These are phyloP conservation scores for Rugalucina vietnamica DNA, from an alignment of 2,888 invertebrate genomes.

Conservation along the genomic window DNA sequence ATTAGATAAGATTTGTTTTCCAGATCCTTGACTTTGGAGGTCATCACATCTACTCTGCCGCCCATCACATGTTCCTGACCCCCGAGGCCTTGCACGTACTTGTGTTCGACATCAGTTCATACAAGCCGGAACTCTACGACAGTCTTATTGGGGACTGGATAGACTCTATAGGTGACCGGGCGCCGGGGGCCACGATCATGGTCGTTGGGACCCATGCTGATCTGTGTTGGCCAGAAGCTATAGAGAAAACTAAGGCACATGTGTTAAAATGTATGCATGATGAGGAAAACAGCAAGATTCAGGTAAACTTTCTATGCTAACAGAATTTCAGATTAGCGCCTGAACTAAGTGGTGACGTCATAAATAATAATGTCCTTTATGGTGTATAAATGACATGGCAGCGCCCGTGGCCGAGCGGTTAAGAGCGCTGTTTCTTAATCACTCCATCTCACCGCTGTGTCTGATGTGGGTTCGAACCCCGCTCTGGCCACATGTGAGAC, in stretches of 20 bases:
- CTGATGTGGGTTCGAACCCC: no score
- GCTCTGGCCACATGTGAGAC: no score
- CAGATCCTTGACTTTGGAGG: slow-evolving; percentile 80
- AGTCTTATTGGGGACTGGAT: slow-evolving; percentile 76
- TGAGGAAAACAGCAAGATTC: slow-evolving; percentile 71
- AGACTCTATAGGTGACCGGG: slow-evolving; percentile 77
- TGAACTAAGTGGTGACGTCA: no score
- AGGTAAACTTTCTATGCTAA: no score
- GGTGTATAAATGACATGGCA: no score
- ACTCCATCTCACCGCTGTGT: no score
- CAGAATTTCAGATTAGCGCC: no score
- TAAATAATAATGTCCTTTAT: no score
- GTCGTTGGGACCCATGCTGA: slow-evolving; percentile 79
- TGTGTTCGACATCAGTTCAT: slow-evolving; percentile 76
- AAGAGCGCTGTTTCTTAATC: no score
- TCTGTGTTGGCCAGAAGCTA: slow-evolving; percentile 69
- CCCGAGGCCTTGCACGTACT: slow-evolving; percentile 78
- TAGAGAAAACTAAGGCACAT: slow-evolving; percentile 64
- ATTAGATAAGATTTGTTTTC: no score
- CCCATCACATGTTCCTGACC: slow-evolving; percentile 79
- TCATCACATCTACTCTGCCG: slow-evolving; percentile 81
- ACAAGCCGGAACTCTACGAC: slow-evolving; percentile 68
- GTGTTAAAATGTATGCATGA: slow-evolving; percentile 71
- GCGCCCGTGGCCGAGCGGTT: no score
- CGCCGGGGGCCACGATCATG: slow-evolving; percentile 74